Conservation (phyloP, 2,113 vertebrate genomes). For the Lynx canadensis region DNA sequence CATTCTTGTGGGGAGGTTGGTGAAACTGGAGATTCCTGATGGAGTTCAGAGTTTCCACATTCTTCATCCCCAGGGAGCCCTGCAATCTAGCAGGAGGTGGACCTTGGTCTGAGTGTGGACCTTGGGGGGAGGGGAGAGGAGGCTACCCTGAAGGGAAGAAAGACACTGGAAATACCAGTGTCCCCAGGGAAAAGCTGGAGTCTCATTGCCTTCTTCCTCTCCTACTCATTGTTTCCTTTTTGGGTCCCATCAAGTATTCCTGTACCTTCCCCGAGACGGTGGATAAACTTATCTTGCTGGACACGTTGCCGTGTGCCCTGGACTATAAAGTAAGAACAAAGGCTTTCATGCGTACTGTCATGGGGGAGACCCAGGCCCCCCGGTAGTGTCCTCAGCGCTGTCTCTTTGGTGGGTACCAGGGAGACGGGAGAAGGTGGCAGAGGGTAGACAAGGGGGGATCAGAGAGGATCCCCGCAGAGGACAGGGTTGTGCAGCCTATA, state of each 20-base stretch:
- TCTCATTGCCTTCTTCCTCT: no score
- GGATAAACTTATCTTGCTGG: slow-evolving; percentile 91
- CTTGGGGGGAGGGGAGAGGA: background rate
- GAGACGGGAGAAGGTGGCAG: background rate
- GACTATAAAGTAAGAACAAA: slow-evolving; percentile 72
- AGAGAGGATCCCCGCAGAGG: background rate
- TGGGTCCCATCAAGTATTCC: slow-evolving; percentile 85
- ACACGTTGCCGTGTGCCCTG: slow-evolving; percentile 87
- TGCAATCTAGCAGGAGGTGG: background rate
- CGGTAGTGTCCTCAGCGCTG: background rate
- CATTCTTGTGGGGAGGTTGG: accelerated
- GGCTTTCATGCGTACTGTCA: accelerated
- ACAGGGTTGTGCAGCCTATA: background rate
- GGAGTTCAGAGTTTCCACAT: background rate
- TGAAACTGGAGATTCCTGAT: background rate
- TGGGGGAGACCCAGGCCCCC: background rate
- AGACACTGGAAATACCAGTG: background rate
- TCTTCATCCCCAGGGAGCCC: background rate
- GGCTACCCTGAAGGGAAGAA: background rate
- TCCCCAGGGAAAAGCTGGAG: background rate
- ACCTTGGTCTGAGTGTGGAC: background rate
- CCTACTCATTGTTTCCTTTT: background rate
- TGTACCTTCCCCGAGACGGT: slow-evolving; percentile 94
- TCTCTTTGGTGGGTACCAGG: background rate
- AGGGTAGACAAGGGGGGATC: background rate